These are phyloP conservation scores for Drosophila arizonae DNA, from an alignment of 1,140 invertebrate species.

Conservation along the genomic window DNA sequence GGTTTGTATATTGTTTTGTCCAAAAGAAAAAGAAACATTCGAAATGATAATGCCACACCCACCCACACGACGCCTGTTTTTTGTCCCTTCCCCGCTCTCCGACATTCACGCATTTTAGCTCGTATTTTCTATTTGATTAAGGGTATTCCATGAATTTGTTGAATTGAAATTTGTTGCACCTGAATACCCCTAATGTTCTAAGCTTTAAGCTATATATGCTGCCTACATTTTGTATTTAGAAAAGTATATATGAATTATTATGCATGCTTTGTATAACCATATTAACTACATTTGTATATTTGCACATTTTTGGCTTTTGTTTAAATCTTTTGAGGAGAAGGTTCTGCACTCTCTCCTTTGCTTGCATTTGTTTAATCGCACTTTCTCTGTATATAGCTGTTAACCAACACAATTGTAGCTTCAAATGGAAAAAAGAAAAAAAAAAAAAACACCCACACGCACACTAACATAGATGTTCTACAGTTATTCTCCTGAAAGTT, in stretches of 20 bases:
- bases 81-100: conserved; percentile 13
- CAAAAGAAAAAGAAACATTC: conserved; percentile 13
- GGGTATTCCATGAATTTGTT: neutral
- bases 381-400: conserved; percentile 29
- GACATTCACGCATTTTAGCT: neutral
- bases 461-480: conserved; percentile 46
- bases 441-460: conserved; percentile 27
- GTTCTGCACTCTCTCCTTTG: conserved; percentile 6
- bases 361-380: conserved; percentile 12
- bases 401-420: conserved; percentile 29
- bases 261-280: conserved; percentile 18
- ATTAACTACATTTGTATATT: neutral
- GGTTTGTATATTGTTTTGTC: conserved; percentile 36
- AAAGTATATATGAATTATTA: neutral
- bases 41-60: neutral
- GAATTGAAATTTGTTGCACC: neutral
- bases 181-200: conserved; percentile 6
- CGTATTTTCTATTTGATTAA: conserved; percentile 1
- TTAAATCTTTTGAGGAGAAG: neutral
- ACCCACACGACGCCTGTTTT: conserved; percentile 22
- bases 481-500: neutral
- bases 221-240: neutral
- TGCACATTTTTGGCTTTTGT: neutral
- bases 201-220: neutral
- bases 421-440: neutral